phyloP scores from a whole-genome alignment of 64 coral and sea anemone species.

The Cladopsammia gracilis region DNA sequence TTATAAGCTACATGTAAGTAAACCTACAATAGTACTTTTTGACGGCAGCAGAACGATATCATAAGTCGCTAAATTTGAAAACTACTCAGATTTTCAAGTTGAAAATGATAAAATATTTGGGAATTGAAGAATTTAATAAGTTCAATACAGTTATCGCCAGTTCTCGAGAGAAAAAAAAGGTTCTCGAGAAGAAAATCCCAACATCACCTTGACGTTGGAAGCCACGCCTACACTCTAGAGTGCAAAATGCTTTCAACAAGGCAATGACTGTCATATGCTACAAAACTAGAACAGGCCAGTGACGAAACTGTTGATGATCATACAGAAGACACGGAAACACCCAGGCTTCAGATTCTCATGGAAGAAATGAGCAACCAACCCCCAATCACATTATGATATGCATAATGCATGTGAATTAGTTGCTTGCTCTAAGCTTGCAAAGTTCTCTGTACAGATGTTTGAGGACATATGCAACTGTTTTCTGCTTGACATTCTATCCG shows the following conservation, averaged over 20 bases:
- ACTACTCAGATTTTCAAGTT: no score
- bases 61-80: no score
- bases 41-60: no score
- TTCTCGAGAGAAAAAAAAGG: no score
- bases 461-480: background rate
- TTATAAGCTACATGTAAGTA: no score
- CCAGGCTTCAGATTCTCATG: background rate
- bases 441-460: slow-evolving; percentile 25
- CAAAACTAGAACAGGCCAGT: slow-evolving; percentile 40
- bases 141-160: no score
- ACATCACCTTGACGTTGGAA: slow-evolving; percentile 65
- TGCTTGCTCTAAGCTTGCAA: slow-evolving; percentile 7
- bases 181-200: background rate
- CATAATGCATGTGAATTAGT: slow-evolving; percentile 41
- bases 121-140: no score
- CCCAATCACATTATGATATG: slow-evolving; percentile 30
- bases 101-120: no score
- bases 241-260: slow-evolving; percentile 28
- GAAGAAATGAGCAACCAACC: background rate
- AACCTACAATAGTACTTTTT: no score
- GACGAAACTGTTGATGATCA: background rate
- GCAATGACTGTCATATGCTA: slow-evolving; percentile 22
- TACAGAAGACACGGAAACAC: background rate
- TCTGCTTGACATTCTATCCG: slow-evolving; percentile 9
- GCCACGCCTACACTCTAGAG: slow-evolving; percentile 31